Percentiles rank a stretch among this genome's conserved stretches.
phyloP scores from a whole-genome alignment of 2,113 vertebrate species.

The Phyllostomus discolor region DNA sequence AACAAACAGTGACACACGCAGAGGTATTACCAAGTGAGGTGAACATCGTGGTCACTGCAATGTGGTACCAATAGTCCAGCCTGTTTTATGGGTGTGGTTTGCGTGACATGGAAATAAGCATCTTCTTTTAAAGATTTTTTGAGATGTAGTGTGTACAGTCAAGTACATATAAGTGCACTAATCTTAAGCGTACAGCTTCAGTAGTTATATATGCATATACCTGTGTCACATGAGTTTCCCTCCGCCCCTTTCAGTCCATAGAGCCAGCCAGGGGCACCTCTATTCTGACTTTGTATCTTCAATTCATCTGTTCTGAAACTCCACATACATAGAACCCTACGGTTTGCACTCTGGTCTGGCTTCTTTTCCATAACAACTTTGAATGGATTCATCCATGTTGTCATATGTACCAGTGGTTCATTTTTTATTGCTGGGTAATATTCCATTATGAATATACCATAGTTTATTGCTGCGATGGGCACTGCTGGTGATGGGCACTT shows the following conservation, averaged over 20 bases:
- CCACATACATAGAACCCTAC: not conserved
- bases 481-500: not conserved
- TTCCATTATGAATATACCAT: not conserved
- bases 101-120: not conserved
- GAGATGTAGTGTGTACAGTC: not conserved
- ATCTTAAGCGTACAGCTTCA: not conserved
- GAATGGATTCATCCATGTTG: not conserved
- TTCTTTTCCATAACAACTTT: not conserved
- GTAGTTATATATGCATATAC: not conserved
- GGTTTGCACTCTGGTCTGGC: not conserved
- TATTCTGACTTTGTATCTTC: not conserved
- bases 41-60: not conserved
- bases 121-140: not conserved
- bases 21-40: not conserved
- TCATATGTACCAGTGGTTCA: not conserved
- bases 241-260: not conserved
- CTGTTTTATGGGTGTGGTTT: not conserved
- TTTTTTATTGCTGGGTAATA: not conserved
- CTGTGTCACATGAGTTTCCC: not conserved
- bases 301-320: not conserved
- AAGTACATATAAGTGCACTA: not conserved
- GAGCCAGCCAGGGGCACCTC: not conserved
- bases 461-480: not conserved
- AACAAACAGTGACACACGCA: not conserved
- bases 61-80: not conserved